These are phyloP conservation scores for Brevipalpus yothersi DNA, from an alignment of 1,140 invertebrate genomes.

Conservation along the genomic window DNA sequence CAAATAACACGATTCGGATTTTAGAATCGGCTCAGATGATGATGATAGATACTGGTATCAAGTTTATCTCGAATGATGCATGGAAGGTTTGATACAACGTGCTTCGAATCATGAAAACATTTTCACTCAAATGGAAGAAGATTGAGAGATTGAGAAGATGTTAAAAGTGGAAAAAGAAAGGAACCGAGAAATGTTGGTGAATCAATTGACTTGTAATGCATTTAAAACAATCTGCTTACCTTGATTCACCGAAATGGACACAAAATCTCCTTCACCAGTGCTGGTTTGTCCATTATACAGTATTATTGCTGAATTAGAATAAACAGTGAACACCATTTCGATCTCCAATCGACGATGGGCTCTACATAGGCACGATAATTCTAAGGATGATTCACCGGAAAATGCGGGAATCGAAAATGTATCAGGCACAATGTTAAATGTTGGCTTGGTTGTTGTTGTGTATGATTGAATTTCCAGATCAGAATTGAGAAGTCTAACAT, in stretches of 20 bases:
- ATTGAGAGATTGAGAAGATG: no score
- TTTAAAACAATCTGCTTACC: neutral
- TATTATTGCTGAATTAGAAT: constrained; percentile 59
- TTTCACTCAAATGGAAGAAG: no score
- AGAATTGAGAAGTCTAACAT: neutral
- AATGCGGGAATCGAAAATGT: constrained; percentile 19
- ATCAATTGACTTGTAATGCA: no score
- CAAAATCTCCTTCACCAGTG: constrained; percentile 41
- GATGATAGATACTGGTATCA: no score
- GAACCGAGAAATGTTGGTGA: no score
- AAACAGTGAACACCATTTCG: constrained; percentile 64
- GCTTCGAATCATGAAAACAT: no score
- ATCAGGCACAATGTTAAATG: constrained; percentile 4
- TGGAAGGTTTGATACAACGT: no score
- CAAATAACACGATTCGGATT: no score
- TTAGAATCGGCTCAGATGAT: no score
- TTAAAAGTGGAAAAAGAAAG: no score
- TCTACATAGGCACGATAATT: constrained; percentile 31
- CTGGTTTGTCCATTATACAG: constrained; percentile 68
- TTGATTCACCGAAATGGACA: constrained; percentile 43
- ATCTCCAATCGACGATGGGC: constrained; percentile 63
- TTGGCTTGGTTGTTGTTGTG: constrained; percentile 12
- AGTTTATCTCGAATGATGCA: no score
- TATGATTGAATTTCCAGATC: constrained; percentile 9
- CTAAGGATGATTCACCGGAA: constrained; percentile 23